phyloP scores from a whole-genome alignment of 2,797 vertebrate genomes.

The Pseudotriccus pelzelni region DNA sequence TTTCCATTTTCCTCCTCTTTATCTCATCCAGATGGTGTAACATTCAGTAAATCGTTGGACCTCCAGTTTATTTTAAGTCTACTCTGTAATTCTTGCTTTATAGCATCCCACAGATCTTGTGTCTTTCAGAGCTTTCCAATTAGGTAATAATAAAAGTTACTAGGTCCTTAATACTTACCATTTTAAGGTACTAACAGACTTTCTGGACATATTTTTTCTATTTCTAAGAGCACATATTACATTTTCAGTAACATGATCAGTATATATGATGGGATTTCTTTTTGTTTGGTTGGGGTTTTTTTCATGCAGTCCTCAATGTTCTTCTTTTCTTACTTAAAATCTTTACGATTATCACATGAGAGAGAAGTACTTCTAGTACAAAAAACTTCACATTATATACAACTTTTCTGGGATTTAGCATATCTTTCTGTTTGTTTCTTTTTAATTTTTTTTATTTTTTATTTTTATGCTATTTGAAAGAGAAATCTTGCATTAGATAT shows the following conservation, averaged over 20 bases:
- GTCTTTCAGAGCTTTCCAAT: not conserved
- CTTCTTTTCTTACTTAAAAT: not conserved
- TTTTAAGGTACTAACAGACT: not conserved
- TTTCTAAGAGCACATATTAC: not conserved
- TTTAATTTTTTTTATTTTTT: not conserved
- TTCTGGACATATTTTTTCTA: not conserved
- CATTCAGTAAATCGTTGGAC: not conserved
- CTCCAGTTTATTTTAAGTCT: not conserved
- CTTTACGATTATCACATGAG: not conserved
- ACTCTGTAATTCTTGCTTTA: not conserved
- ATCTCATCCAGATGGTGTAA: not conserved
- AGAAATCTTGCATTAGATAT: not conserved
- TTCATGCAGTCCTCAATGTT: not conserved
- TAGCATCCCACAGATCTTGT: not conserved
- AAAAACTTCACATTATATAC: not conserved
- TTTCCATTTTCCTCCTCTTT: not conserved
- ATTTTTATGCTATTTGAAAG: not conserved
- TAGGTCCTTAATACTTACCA: not conserved
- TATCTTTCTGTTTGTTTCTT: not conserved
- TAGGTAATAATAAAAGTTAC: not conserved
- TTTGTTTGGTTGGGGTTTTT: not conserved
- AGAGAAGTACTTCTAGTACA: not conserved
- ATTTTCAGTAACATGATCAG: not conserved
- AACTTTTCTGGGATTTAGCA: not conserved
- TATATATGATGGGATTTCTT: not conserved